These are phyloP conservation scores for Orthonevra nobilis DNA, from an alignment of 2,888 invertebrate genomes.

Conservation along the genomic window DNA sequence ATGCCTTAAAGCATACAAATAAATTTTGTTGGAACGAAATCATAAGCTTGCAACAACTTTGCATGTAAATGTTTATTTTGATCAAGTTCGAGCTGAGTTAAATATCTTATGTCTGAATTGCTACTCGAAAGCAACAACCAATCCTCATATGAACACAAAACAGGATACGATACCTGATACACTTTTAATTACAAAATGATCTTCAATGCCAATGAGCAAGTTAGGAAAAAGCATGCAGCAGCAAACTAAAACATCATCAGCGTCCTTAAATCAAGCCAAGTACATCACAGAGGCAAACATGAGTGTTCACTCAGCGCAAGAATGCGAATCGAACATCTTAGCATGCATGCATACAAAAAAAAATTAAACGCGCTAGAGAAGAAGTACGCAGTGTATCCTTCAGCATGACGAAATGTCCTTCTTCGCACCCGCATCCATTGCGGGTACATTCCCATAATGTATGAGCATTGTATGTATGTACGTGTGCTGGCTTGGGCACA, in stretches of 20 bases:
- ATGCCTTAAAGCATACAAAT: too few species aligned
- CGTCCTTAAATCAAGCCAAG: constrained; percentile 3
- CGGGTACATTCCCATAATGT: constrained; percentile 19
- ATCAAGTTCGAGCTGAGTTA: too few species aligned
- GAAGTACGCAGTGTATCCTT: constrained; percentile 12
- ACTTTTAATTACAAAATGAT: constrained; percentile 27
- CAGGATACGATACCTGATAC: too few species aligned
- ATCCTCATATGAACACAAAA: too few species aligned
- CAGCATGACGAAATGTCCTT: constrained; percentile 22
- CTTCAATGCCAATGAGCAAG: too few species aligned
- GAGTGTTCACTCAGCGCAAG: constrained; percentile 6
- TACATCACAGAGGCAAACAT: constrained; percentile 11
- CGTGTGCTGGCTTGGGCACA: not conserved
- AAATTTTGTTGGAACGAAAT: too few species aligned
- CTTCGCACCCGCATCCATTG: not conserved
- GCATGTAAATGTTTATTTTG: too few species aligned
- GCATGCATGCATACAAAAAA: too few species aligned
- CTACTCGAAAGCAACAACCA: too few species aligned
- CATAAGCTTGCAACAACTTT: too few species aligned
- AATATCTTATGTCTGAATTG: too few species aligned
- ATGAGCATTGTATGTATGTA: constrained; percentile 13
- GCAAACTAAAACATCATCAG: not conserved
- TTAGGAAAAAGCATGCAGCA: too few species aligned
- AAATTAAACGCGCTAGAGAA: constrained; percentile 1
- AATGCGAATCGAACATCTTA: constrained; percentile 14